Percentiles rank a stretch among this genome's conserved stretches.
Evolutionary conservation across 2,797 vertebrate genomes (phyloP).

Genomic region (Alosa sapidissima): DNA sequence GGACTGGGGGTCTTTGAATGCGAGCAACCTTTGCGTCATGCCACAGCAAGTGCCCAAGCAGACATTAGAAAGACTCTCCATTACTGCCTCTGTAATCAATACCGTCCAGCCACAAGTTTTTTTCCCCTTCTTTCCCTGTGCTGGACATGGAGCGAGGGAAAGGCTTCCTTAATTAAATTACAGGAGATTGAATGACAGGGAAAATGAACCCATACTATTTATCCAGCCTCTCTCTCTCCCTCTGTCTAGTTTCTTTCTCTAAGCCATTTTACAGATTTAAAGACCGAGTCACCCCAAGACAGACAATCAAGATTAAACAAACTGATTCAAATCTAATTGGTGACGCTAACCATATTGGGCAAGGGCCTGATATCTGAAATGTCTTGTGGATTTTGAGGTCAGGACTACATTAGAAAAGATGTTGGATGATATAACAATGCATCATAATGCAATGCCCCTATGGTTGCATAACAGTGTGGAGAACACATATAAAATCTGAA

Average conservation of each 20-base stretch:
- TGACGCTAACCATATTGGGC: background rate
- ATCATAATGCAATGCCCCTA: too few relatives aligned
- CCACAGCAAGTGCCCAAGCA: background rate
- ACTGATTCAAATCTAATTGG: background rate
- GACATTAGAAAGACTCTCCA: slow-evolving; percentile 27
- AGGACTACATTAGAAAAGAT: background rate
- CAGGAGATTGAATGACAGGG: slow-evolving; percentile 28
- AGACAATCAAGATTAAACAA: background rate
- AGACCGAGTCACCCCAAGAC: background rate
- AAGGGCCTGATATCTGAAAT: background rate
- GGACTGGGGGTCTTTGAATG: slow-evolving; percentile 27
- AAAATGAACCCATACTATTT: background rate
- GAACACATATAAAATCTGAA: background rate
- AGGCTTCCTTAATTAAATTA: slow-evolving; percentile 36
- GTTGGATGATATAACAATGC: background rate
- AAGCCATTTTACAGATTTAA: background rate
- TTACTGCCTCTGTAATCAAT: slow-evolving; percentile 55
- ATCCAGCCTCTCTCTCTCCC: background rate
- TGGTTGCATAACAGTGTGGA: background rate
- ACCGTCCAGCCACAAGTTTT: slow-evolving; percentile 60
- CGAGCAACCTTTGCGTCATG: slow-evolving; percentile 10
- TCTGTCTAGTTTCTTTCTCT: background rate
- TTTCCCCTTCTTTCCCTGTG: slow-evolving; percentile 21
- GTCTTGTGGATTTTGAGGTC: background rate
- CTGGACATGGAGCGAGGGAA: slow-evolving; percentile 32